Evolutionary conservation across 1,140 invertebrate genomes (phyloP).

Genomic region (Danaus melanippus): DNA sequence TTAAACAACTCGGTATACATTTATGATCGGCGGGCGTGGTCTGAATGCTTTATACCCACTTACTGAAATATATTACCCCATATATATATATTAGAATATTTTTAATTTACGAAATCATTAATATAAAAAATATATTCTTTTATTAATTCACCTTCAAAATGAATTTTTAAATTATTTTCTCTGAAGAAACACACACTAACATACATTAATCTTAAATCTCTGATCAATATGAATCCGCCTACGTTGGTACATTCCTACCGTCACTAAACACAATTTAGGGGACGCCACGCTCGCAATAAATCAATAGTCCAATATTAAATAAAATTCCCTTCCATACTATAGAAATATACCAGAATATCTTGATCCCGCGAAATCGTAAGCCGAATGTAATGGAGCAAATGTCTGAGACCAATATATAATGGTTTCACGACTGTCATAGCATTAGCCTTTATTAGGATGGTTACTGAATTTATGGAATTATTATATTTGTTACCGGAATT

Average conservation of each 20-base stretch:
- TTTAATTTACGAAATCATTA: no score
- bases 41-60: no score
- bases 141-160: no score
- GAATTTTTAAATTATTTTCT: no score
- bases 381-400: constrained; percentile 3
- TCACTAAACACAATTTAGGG: constrained; percentile 47
- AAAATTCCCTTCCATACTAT: constrained; percentile 46
- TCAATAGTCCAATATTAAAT: constrained; percentile 54
- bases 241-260: constrained; percentile 1
- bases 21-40: no score
- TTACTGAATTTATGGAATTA: constrained; percentile 41
- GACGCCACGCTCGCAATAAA: constrained; percentile 41
- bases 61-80: no score
- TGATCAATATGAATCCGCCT: no score
- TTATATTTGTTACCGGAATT: constrained; percentile 14
- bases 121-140: no score
- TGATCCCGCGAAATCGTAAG: constrained; percentile 18
- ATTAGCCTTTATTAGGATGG: constrained; percentile 42
- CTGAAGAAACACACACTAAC: no score
- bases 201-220: no score
- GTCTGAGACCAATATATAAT: constrained; percentile 1
- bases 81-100: no score
- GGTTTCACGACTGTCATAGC: constrained; percentile 33
- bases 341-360: constrained; percentile 32
- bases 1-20: no score